Base-by-base conservation (phyloP, 2,888 invertebrate species). In the Pseudanteris insignis region DNA sequence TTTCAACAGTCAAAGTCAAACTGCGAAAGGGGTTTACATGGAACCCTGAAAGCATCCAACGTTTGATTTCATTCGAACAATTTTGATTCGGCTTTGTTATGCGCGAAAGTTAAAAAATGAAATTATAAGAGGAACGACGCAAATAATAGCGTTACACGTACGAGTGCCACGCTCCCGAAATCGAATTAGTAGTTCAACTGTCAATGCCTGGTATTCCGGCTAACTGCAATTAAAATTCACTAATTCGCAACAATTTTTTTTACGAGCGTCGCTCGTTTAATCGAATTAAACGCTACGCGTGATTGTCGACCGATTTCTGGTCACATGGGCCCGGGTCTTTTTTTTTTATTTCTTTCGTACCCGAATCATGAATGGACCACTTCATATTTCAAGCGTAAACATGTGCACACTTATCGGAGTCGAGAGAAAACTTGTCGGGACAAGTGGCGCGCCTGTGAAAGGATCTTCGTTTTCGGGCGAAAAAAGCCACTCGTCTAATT, bases 381-480 rank as follows among this genome's bases (percentile, higher is more conserved):
- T 58, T 50, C 44, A 50, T 46, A 32, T 46, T 51, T 51, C 15
- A 51, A 53, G 10, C 30, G 46, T 41, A 40, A 53, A 59, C 59
- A 59, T 51, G 58, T 59, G 58, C 29, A 11, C 50, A 46, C 40
- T 59, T 59, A 59, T 59, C 44, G 14, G 44, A 3, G 38, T 33
- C 44, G 12, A 50, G 44, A 33, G 40, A 40, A 46, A 40, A 40
- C 58, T 57, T 48, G 32, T 18, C 43, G 33, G 33, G 44, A 57
- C 50, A 50, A 58, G 58, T 50, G 50, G 15, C 11, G 25, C 28
- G 29, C 44, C 21, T 21, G 14, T 32, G 24, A 24, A 1, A n/a
- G n/a, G 36, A 50, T 48, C 14, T 41, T 24, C 36, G 11, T 41
- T 18, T 41, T 34, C 3, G 11, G 6, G 13, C 30, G 10, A 13